A percentile compares a stretch with the other conserved stretches of the same genome.
Evolutionary conservation across 2,888 invertebrate genomes (phyloP).

Genomic region (Rhopalosiphum nymphaeae): DNA sequence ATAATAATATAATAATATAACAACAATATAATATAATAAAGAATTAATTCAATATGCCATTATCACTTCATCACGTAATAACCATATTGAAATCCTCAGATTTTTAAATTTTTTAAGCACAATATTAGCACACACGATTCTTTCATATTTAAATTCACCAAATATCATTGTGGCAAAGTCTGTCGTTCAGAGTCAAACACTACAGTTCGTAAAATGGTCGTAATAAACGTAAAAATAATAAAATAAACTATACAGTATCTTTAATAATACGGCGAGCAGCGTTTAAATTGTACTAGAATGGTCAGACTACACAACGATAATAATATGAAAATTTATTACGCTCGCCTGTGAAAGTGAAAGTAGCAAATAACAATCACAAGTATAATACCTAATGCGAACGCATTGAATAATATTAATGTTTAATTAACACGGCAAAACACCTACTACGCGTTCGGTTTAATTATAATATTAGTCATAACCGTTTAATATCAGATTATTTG

Average conservation of each 20-base stretch:
- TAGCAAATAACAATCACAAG: not conserved
- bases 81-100: not conserved
- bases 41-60: not conserved
- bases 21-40: not conserved
- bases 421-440: not conserved
- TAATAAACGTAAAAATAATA: not conserved
- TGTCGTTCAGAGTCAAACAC: not conserved
- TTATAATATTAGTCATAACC: not conserved
- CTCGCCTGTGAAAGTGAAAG: not conserved
- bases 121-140: not conserved
- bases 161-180: not conserved
- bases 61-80: not conserved
- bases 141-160: not conserved
- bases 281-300: not conserved
- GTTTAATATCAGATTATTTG: not conserved
- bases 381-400: not conserved
- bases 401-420: not conserved
- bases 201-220: not conserved
- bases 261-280: fast-evolving
- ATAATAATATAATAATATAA: not conserved
- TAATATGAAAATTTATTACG: not conserved
- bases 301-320: not conserved
- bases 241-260: not conserved
- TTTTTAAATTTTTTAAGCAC: not conserved
- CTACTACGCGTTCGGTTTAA: not conserved